Percentiles rank a stretch among this genome's conserved stretches.
Conservation (phyloP, 2,888 invertebrate genomes). For the Oxyscelio sp. region DNA sequence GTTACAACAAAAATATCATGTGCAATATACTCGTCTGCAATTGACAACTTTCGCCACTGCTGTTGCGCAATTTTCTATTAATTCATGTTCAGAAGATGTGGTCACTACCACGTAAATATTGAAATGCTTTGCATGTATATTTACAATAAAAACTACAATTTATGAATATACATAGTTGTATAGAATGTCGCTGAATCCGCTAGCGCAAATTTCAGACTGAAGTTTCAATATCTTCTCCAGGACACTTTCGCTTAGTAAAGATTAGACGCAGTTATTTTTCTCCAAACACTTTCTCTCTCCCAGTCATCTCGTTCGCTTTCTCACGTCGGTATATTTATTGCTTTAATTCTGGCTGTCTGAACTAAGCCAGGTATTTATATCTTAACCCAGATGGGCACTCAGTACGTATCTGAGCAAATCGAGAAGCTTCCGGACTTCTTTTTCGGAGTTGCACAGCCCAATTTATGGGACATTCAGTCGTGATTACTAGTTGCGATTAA, state of each 20-base stretch:
- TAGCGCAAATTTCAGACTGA: too few relatives aligned
- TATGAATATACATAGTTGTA: too few relatives aligned
- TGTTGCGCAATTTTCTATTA: too few relatives aligned
- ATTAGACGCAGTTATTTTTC: constrained; percentile 70
- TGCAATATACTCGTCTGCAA: too few relatives aligned
- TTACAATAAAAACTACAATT: too few relatives aligned
- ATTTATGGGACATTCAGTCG: constrained; percentile 65
- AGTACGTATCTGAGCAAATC: constrained; percentile 73
- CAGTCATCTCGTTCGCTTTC: constrained; percentile 57
- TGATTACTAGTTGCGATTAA: constrained; percentile 69
- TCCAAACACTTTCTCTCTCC: constrained; percentile 41
- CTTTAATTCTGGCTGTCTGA: constrained; percentile 81
- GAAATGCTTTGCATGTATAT: too few relatives aligned
- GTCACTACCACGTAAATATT: too few relatives aligned
- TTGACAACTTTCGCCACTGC: too few relatives aligned
- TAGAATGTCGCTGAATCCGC: too few relatives aligned
- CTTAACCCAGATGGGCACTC: constrained; percentile 80
- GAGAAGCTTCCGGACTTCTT: constrained; percentile 63
- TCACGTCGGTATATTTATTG: constrained; percentile 80
- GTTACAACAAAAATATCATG: too few relatives aligned
- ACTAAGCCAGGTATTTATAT: constrained; percentile 83
- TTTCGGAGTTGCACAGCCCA: constrained; percentile 45
- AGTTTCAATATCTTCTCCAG: too few relatives aligned
- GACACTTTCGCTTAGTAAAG: constrained; percentile 71
- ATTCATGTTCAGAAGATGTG: too few relatives aligned